A percentile compares a stretch with the other conserved stretches of the same genome.
Evolutionary conservation across 1,140 invertebrate genomes (phyloP).

Genomic region (Gryllus bimaculatus): DNA sequence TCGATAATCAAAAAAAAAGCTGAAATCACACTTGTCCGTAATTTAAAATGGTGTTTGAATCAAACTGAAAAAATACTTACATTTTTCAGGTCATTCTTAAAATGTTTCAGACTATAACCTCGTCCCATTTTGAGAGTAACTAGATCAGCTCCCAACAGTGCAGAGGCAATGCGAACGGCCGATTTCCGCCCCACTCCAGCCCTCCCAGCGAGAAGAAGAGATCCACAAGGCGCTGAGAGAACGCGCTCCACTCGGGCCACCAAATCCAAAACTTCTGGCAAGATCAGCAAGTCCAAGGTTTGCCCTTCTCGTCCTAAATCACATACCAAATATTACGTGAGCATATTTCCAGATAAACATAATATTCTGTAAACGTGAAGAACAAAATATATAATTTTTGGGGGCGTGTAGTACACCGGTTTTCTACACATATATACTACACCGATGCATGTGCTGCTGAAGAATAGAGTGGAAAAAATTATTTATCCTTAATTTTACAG

Average conservation of each 20-base stretch:
- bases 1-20: too few species aligned
- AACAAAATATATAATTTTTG: not conserved
- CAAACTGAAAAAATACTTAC: conserved; percentile 23
- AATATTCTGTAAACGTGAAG: not conserved
- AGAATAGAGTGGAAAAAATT: too few species aligned
- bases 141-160: conserved; percentile 58
- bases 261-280: conserved; percentile 53
- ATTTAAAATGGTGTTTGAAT: too few species aligned
- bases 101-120: conserved; percentile 49
- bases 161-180: conserved; percentile 59
- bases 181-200: conserved; percentile 70
- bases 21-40: not conserved
- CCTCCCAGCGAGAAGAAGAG: conserved; percentile 62
- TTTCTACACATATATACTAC: not conserved
- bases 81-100: conserved; percentile 45
- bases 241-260: conserved; percentile 53
- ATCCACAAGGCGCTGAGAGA: conserved; percentile 49
- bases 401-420: not conserved
- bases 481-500: too few species aligned
- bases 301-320: conserved; percentile 44
- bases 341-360: not conserved
- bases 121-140: conserved; percentile 48
- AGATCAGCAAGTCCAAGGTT: conserved; percentile 45
- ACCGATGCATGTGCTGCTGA: too few species aligned
- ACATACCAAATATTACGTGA: too few species aligned